phyloP scores from a whole-genome alignment of 2,113 vertebrate genomes.

The Melanerpes aurifrons region DNA sequence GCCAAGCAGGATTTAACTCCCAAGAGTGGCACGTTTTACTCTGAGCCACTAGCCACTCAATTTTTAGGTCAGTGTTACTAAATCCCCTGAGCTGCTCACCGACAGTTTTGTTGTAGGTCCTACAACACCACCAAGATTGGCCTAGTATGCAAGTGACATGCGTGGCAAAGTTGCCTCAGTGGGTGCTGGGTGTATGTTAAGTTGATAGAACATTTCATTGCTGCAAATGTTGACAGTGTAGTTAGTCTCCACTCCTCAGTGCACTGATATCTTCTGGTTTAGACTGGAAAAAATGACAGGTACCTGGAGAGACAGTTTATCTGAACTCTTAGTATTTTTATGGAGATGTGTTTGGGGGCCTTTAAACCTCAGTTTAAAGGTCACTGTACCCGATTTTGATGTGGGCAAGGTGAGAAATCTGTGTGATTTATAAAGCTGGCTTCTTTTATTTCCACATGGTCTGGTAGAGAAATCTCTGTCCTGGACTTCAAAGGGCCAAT shows the following conservation, averaged over 20 bases:
- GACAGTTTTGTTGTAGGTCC: background rate
- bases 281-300: conserved; percentile 4
- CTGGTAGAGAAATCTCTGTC: conserved; percentile 74
- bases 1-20: conserved; percentile 76
- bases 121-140: background rate
- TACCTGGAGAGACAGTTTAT: background rate
- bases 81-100: background rate
- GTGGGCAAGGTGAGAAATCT: conserved; percentile 47
- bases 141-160: background rate
- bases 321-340: conserved; percentile 33
- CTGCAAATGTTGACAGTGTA: background rate
- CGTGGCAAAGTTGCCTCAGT: background rate
- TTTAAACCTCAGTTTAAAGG: conserved; percentile 40
- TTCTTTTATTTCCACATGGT: conserved; percentile 64
- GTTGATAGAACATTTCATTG: background rate
- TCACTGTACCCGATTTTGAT: conserved; percentile 48
- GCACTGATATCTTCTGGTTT: background rate
- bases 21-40: background rate
- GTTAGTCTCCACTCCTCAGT: background rate
- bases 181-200: background rate
- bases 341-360: conserved; percentile 9
- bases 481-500: conserved; percentile 82
- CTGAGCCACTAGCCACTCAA: background rate
- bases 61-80: background rate
- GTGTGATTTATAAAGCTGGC: conserved; percentile 58